Percentiles rank a stretch among this genome's conserved stretches.
phyloP scores from a whole-genome alignment of 2,113 vertebrate genomes.

The Lepidothrix coronata region DNA sequence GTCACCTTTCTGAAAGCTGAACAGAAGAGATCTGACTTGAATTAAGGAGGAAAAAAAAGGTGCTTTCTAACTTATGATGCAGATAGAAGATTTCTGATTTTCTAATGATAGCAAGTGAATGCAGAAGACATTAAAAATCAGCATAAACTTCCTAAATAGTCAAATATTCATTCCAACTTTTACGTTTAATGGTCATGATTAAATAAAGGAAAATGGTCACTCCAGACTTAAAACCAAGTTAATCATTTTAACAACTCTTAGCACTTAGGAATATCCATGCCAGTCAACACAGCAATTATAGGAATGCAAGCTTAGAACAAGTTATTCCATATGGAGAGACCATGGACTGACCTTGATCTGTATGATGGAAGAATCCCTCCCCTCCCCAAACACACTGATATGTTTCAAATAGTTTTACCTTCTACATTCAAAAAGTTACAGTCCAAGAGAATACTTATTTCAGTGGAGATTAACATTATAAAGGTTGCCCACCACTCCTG shows the following conservation, averaged over 20 bases:
- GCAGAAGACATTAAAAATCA: not conserved
- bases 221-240: not conserved
- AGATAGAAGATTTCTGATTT: not conserved
- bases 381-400: not conserved
- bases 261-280: not conserved
- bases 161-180: not conserved
- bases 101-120: not conserved
- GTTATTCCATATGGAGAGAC: not conserved
- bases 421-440: not conserved
- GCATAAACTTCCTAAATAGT: not conserved
- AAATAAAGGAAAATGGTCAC: not conserved
- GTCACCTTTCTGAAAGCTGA: constrained; percentile 87
- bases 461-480: not conserved
- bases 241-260: not conserved
- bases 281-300: not conserved
- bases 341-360: not conserved
- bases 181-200: not conserved
- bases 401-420: not conserved
- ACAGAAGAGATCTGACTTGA: constrained; percentile 79
- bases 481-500: not conserved
- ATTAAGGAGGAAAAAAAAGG: not conserved
- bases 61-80: not conserved
- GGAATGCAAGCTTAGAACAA: not conserved
- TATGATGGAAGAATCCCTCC: not conserved
- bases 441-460: not conserved